Conservation (phyloP, 2,888 invertebrate species). For the Perithous albicinctus region DNA sequence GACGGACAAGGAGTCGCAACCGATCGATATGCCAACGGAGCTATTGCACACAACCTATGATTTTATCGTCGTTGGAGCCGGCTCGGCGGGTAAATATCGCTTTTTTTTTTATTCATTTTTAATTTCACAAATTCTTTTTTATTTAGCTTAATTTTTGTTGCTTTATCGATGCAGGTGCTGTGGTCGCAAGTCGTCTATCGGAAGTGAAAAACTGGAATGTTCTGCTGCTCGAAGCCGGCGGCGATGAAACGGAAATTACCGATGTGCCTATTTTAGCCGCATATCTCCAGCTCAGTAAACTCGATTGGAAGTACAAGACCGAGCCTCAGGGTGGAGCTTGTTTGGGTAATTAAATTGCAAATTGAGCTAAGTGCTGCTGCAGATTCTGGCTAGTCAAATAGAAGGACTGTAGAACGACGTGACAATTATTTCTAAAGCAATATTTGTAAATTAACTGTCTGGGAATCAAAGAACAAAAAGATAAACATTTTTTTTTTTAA, state of each 20-base stretch:
- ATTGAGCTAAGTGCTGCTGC: not conserved
- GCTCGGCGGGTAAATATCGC: conserved; percentile 90
- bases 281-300: conserved; percentile 93
- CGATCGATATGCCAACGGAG: conserved; percentile 89
- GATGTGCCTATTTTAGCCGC: conserved; percentile 95
- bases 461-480: no score
- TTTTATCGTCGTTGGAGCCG: conserved; percentile 94
- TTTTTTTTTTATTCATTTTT: not conserved
- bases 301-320: conserved; percentile 97
- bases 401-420: not conserved
- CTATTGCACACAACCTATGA: conserved; percentile 90
- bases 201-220: conserved; percentile 93
- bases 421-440: not conserved
- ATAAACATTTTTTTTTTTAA: no score
- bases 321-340: conserved; percentile 94
- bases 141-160: not conserved
- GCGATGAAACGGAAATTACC: conserved; percentile 95
- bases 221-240: conserved; percentile 93
- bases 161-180: conserved; percentile 88
- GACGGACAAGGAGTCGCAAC: conserved; percentile 92
- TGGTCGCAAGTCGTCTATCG: conserved; percentile 93
- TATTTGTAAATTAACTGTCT: not conserved
- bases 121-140: not conserved
- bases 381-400: not conserved
- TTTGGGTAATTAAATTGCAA: conserved; percentile 87